These are phyloP conservation scores for Diabrotica undecimpunctata DNA, from an alignment of 1,140 invertebrate species.

Conservation along the genomic window DNA sequence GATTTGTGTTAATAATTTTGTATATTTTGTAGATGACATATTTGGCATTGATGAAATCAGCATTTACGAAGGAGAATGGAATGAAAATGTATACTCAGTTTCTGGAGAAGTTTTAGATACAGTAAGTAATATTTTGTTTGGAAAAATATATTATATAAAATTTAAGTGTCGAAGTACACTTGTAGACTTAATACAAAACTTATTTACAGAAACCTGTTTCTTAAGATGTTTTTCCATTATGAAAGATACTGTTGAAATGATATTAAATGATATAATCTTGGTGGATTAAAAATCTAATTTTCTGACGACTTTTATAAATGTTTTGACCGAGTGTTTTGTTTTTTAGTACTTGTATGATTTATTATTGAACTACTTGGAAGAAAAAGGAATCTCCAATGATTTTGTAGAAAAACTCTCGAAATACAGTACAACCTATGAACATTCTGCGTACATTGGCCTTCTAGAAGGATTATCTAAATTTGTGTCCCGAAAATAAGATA, in stretches of 20 bases:
- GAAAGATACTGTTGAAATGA: no score
- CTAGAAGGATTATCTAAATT: conserved; percentile 84
- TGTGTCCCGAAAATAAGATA: conserved; percentile 61
- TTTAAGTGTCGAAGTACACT: no score
- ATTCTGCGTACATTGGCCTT: conserved; percentile 80
- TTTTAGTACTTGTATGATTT: conserved; percentile 89
- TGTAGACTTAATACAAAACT: no score
- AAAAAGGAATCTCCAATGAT: conserved; percentile 87
- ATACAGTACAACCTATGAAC: conserved; percentile 86
- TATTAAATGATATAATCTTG: no score
- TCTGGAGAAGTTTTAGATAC: conserved; percentile 87
- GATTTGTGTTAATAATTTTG: no score
- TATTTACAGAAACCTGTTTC: no score
- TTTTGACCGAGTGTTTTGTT: conserved; percentile 25
- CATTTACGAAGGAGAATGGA: conserved; percentile 77
- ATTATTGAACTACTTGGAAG: conserved; percentile 88
- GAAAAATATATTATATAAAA: conserved; percentile 13
- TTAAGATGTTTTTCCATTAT: no score
- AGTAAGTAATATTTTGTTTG: conserved; percentile 54
- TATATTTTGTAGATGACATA: conserved; percentile 56
- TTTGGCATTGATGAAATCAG: conserved; percentile 88
- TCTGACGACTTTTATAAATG: not conserved
- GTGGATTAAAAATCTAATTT: no score
- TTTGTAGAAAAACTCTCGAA: conserved; percentile 84
- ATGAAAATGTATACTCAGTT: conserved; percentile 79